Conservation (phyloP, 2,888 invertebrate species). For the Polydrusus pterygomalis region DNA sequence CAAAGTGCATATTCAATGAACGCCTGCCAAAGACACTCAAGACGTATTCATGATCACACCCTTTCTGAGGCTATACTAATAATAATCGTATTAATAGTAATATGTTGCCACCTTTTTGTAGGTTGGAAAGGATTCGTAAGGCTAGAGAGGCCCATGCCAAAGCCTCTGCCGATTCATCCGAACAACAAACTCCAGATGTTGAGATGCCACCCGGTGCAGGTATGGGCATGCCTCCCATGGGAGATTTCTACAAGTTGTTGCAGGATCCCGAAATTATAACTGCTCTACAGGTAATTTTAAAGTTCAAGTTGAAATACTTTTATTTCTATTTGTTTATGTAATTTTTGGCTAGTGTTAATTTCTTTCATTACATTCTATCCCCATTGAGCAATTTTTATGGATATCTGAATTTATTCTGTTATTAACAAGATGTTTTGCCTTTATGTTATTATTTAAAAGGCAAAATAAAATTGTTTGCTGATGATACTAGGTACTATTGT, state of each 20-base stretch:
- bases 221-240: conserved; percentile 66
- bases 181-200: conserved; percentile 56
- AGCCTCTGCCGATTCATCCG: conserved; percentile 71
- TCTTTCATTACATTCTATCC: too few relatives aligned
- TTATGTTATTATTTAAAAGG: too few relatives aligned
- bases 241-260: conserved; percentile 75
- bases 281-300: conserved; percentile 75
- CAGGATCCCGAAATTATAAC: conserved; percentile 86
- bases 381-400: too few relatives aligned
- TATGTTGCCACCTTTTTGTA: neutral
- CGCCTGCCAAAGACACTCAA: too few relatives aligned
- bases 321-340: neutral
- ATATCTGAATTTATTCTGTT: too few relatives aligned
- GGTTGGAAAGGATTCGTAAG: conserved; percentile 75
- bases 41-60: too few relatives aligned
- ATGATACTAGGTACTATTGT: too few relatives aligned
- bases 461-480: too few relatives aligned
- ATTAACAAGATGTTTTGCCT: too few relatives aligned
- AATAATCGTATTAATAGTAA: neutral
- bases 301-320: neutral
- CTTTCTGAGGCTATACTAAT: too few relatives aligned
- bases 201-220: conserved; percentile 12
- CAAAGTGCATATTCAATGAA: too few relatives aligned
- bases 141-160: conserved; percentile 77
- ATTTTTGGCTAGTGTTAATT: neutral